These are phyloP conservation scores for Sander lucioperca DNA, from an alignment of 2,113 vertebrate species.

Conservation along the genomic window DNA sequence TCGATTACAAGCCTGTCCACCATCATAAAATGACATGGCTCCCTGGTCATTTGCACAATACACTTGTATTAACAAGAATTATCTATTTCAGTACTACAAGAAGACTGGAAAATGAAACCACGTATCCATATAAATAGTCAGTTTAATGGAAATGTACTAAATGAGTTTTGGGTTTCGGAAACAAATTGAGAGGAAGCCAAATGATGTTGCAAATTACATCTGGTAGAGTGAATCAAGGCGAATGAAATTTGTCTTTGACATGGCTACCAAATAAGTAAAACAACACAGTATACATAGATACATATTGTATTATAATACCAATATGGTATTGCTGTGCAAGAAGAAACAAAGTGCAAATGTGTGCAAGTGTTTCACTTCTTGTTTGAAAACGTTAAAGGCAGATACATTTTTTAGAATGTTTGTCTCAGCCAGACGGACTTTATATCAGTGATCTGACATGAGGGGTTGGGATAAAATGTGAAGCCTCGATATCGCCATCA, in stretches of 20 bases:
- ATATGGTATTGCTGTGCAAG: not conserved
- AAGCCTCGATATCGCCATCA: not conserved
- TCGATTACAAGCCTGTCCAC: slow-evolving; percentile 47
- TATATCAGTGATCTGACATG: not conserved
- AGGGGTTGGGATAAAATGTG: not conserved
- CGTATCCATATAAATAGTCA: not conserved
- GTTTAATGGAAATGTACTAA: not conserved
- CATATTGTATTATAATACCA: not conserved
- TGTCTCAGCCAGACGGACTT: no score
- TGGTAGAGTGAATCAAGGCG: not conserved
- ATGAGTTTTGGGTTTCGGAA: not conserved
- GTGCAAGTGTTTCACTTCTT: not conserved
- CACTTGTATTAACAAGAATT: not conserved
- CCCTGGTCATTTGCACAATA: slow-evolving; percentile 1
- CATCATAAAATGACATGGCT: slow-evolving; percentile 8
- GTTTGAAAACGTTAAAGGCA: not conserved
- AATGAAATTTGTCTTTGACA: not conserved
- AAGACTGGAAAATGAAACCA: not conserved
- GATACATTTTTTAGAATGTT: not conserved
- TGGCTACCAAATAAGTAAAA: not conserved
- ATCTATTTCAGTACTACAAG: not conserved
- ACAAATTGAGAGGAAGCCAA: not conserved
- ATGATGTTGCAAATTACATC: not conserved
- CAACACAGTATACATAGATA: not conserved
- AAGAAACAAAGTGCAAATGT: not conserved